phyloP scores from a whole-genome alignment of 2,113 vertebrate species.

The Aptenodytes patagonicus region DNA sequence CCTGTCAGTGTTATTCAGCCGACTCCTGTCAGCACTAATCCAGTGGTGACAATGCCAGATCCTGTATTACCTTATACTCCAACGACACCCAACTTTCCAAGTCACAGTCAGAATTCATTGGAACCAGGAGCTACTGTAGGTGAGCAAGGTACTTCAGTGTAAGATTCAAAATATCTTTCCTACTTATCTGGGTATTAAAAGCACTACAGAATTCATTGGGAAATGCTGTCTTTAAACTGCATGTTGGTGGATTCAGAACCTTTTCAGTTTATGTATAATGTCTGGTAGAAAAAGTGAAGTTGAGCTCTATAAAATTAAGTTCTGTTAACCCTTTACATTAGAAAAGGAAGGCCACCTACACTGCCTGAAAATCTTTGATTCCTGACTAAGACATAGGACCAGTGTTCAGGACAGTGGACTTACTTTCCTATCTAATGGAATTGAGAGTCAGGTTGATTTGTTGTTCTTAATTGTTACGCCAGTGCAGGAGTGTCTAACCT shows the following conservation, averaged over 20 bases:
- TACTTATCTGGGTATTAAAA: neutral
- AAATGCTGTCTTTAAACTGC: neutral
- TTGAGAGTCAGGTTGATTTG: neutral
- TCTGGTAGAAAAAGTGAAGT: neutral
- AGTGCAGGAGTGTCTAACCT: neutral
- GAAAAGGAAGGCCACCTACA: neutral
- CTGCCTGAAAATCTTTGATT: neutral
- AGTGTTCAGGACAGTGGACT: neutral
- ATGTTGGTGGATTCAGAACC: neutral
- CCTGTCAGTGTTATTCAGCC: slow-evolving; percentile 78
- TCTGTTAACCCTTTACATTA: neutral
- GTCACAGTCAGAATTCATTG: slow-evolving; percentile 69
- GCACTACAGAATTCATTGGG: neutral
- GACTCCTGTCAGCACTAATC: slow-evolving; percentile 73
- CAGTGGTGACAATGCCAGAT: slow-evolving; percentile 66
- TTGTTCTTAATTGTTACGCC: neutral
- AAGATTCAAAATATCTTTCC: neutral
- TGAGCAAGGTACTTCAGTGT: slow-evolving; percentile 65
- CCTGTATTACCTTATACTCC: slow-evolving; percentile 60
- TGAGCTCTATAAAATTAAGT: neutral
- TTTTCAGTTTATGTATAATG: neutral
- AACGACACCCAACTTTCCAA: slow-evolving; percentile 50
- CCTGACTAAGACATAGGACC: neutral
- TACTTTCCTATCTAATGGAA: neutral
- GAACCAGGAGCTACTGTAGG: slow-evolving; percentile 78